Conservation (phyloP, 2,888 invertebrate genomes). For the Pasiphila rectangulata region DNA sequence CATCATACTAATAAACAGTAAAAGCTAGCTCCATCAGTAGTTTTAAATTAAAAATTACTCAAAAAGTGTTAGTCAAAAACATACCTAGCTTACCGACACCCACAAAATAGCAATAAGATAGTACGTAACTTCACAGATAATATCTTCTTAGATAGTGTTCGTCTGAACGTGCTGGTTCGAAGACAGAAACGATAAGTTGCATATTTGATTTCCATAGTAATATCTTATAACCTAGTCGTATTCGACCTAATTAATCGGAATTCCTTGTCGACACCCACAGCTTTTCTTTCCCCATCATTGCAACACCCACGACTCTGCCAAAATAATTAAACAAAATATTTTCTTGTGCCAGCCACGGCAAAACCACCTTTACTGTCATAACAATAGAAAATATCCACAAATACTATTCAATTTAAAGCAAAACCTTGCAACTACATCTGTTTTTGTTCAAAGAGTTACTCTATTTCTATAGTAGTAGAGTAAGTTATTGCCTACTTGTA, state of each 20-base stretch:
- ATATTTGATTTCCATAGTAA: no score
- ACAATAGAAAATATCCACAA: conserved; percentile 2
- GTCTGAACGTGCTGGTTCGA: no score
- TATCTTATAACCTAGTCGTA: no score
- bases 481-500: neutral
- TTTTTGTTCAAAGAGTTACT: conserved; percentile 1
- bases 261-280: conserved; percentile 16
- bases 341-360: conserved; percentile 9
- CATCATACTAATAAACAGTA: no score
- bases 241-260: conserved; percentile 13
- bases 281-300: conserved; percentile 24
- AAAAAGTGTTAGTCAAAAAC: no score
- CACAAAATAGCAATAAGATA: no score
- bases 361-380: conserved; percentile 7
- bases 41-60: no score
- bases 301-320: conserved; percentile 13
- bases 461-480: conserved; percentile 5
- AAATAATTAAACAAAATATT: conserved; percentile 11
- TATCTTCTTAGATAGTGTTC: neutral
- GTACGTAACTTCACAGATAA: neutral
- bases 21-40: no score
- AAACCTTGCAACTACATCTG: conserved; percentile 3
- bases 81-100: no score
- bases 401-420: conserved; percentile 1
- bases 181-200: no score